Evolutionary conservation across 30 jellyfish, hydroid and myxozoan species (phyloP).

Genomic region (Pelagia noctiluca): DNA sequence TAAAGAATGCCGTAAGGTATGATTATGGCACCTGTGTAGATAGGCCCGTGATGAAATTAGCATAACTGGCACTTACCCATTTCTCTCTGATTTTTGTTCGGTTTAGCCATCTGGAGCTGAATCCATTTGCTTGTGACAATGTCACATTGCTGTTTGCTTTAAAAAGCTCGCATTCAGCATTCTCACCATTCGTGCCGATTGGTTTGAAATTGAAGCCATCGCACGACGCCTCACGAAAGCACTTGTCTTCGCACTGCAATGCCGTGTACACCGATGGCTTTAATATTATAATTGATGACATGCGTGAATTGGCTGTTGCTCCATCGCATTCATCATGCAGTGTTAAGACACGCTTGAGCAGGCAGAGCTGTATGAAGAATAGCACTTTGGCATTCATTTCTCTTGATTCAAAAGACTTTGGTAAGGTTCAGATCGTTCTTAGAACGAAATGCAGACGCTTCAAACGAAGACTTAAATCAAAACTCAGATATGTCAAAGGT

Average conservation of each 20-base stretch:
- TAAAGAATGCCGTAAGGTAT: too few species aligned
- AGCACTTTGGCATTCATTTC: not conserved
- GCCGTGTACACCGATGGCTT: not conserved
- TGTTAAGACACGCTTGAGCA: not conserved
- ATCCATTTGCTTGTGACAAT: not conserved
- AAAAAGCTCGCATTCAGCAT: not conserved
- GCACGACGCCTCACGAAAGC: not conserved
- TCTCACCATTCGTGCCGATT: too few species aligned
- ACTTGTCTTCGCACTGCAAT: not conserved
- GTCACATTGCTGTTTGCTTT: not conserved
- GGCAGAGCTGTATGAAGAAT: not conserved
- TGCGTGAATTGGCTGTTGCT: not conserved
- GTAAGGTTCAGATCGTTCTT: too few species aligned
- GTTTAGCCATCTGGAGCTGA: not conserved
- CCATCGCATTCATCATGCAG: too few species aligned
- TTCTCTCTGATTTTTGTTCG: not conserved
- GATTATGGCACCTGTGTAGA: too few species aligned
- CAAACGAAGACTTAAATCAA: too few species aligned
- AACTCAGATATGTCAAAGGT: too few species aligned
- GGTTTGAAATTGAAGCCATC: not conserved
- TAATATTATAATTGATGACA: not conserved
- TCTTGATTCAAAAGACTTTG: too few species aligned
- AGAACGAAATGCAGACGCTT: too few species aligned
- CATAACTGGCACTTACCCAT: not conserved
- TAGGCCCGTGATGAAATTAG: too few species aligned